Evolutionary conservation across 2,797 vertebrate genomes (phyloP).

Genomic region (Meda fulgida): DNA sequence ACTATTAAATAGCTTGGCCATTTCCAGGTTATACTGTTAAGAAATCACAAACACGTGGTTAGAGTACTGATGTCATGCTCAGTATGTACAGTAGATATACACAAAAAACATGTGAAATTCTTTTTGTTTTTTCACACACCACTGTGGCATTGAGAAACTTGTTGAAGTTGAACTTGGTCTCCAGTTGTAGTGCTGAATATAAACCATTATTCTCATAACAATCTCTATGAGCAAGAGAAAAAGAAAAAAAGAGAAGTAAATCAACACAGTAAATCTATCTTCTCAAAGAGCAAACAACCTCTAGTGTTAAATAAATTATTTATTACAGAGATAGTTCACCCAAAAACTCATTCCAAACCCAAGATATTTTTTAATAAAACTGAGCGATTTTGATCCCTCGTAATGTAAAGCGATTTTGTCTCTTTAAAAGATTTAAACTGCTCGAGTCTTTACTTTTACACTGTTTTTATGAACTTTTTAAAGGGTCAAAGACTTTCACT

Average conservation of each 20-base stretch:
- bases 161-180: slow-evolving; percentile 88
- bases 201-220: slow-evolving; percentile 91
- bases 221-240: slow-evolving; percentile 72
- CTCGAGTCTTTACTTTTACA: neutral
- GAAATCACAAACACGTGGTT: slow-evolving; percentile 29
- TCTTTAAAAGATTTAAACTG: neutral
- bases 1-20: slow-evolving; percentile 80
- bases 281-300: neutral
- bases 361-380: neutral
- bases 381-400: neutral
- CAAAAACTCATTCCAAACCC: neutral
- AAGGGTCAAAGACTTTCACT: neutral
- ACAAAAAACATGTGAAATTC: neutral
- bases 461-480: neutral
- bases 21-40: slow-evolving; percentile 83
- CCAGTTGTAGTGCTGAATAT: slow-evolving; percentile 89
- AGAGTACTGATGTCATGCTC: neutral
- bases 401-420: neutral
- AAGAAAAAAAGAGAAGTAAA: neutral
- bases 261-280: neutral
- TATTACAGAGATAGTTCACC: neutral
- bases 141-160: slow-evolving; percentile 83
- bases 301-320: neutral
- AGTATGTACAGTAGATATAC: neutral
- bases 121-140: slow-evolving; percentile 72